Conservation (phyloP, 1,140 invertebrate species). For the Calycopis cecrops region DNA sequence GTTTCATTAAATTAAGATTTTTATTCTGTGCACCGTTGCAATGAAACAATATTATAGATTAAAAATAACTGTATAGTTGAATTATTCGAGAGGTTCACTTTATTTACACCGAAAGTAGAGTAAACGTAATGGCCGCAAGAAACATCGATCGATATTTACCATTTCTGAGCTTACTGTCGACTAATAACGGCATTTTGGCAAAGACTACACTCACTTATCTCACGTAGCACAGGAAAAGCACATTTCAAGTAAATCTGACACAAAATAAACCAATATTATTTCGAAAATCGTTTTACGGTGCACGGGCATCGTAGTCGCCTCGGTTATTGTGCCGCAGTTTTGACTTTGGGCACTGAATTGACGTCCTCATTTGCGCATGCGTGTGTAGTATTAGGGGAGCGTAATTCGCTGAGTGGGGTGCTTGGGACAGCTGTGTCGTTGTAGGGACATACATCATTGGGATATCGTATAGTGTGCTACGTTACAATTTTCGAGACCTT, state of each 20-base stretch:
- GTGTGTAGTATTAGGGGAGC: slow-evolving; percentile 59
- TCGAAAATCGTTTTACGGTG: slow-evolving; percentile 33
- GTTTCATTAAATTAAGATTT: too few species aligned
- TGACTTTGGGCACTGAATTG: slow-evolving; percentile 40
- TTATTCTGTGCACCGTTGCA: too few species aligned
- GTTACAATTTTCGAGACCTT: too few species aligned
- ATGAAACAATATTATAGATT: too few species aligned
- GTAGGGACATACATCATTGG: slow-evolving; percentile 15
- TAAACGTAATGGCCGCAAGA: slow-evolving; percentile 46
- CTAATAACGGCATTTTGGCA: slow-evolving; percentile 58
- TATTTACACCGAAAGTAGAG: background rate
- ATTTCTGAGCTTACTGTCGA: slow-evolving; percentile 54
- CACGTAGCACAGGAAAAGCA: slow-evolving; percentile 48
- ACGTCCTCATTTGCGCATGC: slow-evolving; percentile 57
- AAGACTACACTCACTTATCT: slow-evolving; percentile 31
- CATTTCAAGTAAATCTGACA: slow-evolving; percentile 41
- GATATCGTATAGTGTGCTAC: background rate
- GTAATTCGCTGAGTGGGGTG: slow-evolving; percentile 53
- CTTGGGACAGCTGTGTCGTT: slow-evolving; percentile 52
- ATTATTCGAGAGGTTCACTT: background rate
- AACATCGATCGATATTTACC: slow-evolving; percentile 68
- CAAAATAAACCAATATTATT: slow-evolving; percentile 26
- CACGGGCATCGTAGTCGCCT: slow-evolving; percentile 51
- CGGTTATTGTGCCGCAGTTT: slow-evolving; percentile 41
- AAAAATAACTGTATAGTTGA: background rate